Base-by-base conservation (phyloP, 2,797 vertebrate genomes). In the Tokudaia muenninki region DNA sequence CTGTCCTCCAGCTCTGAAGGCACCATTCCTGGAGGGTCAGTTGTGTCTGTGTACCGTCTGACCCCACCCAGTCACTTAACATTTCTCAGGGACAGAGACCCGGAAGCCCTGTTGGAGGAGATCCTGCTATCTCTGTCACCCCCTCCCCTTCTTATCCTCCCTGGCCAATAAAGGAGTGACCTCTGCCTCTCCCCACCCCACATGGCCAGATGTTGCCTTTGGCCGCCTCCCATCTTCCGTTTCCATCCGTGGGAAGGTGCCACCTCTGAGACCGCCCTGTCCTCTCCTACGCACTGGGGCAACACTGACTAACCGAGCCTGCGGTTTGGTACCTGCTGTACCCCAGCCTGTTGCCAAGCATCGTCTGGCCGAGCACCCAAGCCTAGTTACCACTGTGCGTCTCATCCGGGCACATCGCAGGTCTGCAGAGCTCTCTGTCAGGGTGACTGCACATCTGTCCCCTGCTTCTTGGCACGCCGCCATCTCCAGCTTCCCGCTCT, bases 321-420 rank as follows among this genome's bases (percentile, higher is more conserved):
- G 50, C 10, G 10, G 50, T 57, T 74, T 22, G 44, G 74, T 79
- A n/a, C 74, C 59, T n/a, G 50, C 41, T 13, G 31, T 29, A 63
- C 82, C 87, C 75, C 7, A 12, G 63, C 92, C 81, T 55, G 5
- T 74, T 2, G 6, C 50, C 21, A 50, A 74, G 80, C 78, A 87
- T 91, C 41, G 1, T 91, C 77, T 29, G 1, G 89, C 74, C 24
- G 31, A 24, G 67, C 90, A 31, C 74, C 14, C 92, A 57, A 87
- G 97, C 98, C 98, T 99, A 99, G 99, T 98, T 99, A 99, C 97
- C 97, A 96, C 97, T 91, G 79, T 92, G 92, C 91, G 96, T 98
- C 89, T 44, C 75, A 57, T 88, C 72, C 24, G 98, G 96, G 97
- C 92, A 91, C 94, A 92, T 98, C 98, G 93, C 88, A 97, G 98